Base-by-base conservation (phyloP, 2,888 invertebrate genomes). In the Synergus laeviventris region DNA sequence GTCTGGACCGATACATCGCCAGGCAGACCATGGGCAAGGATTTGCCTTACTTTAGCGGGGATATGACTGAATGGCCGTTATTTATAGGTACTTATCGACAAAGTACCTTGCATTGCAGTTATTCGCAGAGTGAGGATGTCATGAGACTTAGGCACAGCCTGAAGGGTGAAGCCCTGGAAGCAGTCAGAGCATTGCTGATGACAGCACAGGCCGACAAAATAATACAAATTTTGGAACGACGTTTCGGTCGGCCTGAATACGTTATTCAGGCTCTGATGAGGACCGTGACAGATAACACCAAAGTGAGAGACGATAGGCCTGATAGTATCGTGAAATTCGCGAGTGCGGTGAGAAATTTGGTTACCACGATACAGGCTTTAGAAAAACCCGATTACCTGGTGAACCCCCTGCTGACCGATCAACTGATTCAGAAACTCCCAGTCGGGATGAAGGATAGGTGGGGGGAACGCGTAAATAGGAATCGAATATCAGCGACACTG, bases 241-340 rank as follows among this genome's bases (percentile, higher is more conserved):
- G 56, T 12, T n/a, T 73, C n/a, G 54, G 36, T 16, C n/a, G 56
- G 54, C 73, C 73, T 5, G 56, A 73, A 56, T 73, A 8, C n/a
- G n/a, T 56, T 1, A 73, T 73, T 12, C 38, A 73, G 16, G 16
- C 5, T 11, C n/a, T 56, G 9, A 36, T 73, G 56, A 8, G 21
- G 14, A 73, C 54, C 21, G 73, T 54, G 4, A 56, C 2, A 0
- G 73, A 12, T 1, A 18, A 21, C 2, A 0, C 59, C 1, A 24
- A 24, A 24, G 21, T 73, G 12, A 54, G 1, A 18, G 49, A 73
- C 5, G 73, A 73, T 31, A 73, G 14, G 7, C 73, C 56, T 0
- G 42, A 16, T 1, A 45, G 2, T 54, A n/a, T 31, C 8, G n/a
- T 54, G 36, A 54, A n/a, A 18, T 49, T 49, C 36, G 21, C 73